A percentile compares a stretch with the other conserved stretches of the same genome.
phyloP scores from a whole-genome alignment of 2,797 vertebrate species.

The Sebastes hubbsi region DNA sequence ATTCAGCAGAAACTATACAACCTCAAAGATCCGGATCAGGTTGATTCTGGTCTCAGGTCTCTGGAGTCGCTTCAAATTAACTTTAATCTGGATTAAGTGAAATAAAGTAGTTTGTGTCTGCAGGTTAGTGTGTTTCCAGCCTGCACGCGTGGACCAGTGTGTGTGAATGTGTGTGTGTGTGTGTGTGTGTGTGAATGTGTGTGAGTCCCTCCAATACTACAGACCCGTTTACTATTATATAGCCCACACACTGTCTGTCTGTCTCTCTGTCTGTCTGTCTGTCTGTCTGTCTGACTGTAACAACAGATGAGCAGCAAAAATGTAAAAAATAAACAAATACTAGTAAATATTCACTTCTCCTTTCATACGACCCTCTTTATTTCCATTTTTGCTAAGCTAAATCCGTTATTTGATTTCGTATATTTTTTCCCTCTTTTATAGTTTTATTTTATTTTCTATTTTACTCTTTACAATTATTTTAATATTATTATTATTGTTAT shows the following conservation, averaged over 20 bases:
- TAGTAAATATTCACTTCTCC: too few relatives aligned
- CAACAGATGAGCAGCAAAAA: not conserved
- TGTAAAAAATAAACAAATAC: not conserved
- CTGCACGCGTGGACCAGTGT: constrained; percentile 37
- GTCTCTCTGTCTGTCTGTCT: not conserved
- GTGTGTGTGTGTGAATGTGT: not conserved
- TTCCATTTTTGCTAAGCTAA: not conserved
- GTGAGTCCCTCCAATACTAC: constrained; percentile 17
- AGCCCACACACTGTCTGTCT: not conserved
- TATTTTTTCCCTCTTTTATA: too few relatives aligned
- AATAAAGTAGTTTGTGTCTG: constrained; percentile 1
- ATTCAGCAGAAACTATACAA: not conserved
- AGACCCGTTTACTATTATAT: constrained; percentile 35
- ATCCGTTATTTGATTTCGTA: too few relatives aligned
- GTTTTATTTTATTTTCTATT: too few relatives aligned
- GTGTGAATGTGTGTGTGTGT: not conserved
- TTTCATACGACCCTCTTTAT: too few relatives aligned
- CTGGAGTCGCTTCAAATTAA: too few relatives aligned
- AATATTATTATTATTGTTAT: too few relatives aligned
- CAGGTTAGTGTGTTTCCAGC: constrained; percentile 44
- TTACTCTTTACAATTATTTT: too few relatives aligned
- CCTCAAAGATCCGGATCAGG: not conserved
- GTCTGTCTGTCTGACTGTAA: not conserved
- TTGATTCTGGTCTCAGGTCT: not conserved
- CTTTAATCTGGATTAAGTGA: not conserved